phyloP scores from a whole-genome alignment of 2,797 vertebrate species.

The Poecilia picta region DNA sequence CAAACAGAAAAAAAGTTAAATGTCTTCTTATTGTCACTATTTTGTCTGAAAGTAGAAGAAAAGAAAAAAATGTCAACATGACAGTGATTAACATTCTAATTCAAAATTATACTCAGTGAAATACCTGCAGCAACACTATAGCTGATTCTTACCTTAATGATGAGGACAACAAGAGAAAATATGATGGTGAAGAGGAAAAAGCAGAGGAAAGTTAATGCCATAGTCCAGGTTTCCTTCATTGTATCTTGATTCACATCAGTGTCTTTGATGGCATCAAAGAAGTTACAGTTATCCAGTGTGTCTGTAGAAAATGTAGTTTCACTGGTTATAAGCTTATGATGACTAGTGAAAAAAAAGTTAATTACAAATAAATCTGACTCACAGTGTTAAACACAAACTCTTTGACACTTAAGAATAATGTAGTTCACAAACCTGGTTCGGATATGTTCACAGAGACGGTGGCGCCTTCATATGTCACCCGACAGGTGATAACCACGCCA shows the following conservation, averaged over 20 bases:
- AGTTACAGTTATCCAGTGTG: constrained; percentile 43
- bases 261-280: constrained; percentile 60
- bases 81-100: neutral
- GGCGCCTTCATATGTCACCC: constrained; percentile 60
- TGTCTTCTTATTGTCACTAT: constrained; percentile 24
- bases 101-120: neutral
- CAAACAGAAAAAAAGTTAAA: neutral
- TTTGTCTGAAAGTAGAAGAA: constrained; percentile 48
- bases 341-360: neutral
- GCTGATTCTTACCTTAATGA: constrained; percentile 69
- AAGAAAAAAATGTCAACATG: neutral
- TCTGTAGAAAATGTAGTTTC: constrained; percentile 41
- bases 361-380: neutral
- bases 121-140: neutral
- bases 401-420: neutral
- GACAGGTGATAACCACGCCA: constrained; percentile 66
- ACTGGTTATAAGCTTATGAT: neutral
- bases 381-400: neutral
- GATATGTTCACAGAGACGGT: constrained; percentile 40
- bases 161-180: constrained; percentile 62
- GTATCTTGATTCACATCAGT: constrained; percentile 43
- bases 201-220: constrained; percentile 64
- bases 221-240: constrained; percentile 63
- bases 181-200: constrained; percentile 70
- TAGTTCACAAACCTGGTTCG: constrained; percentile 59